Evolutionary conservation across 2,888 invertebrate species (phyloP), one percentile per base, ranked within the genome.

Genomic region (Eupithecia abbreviata): DNA sequence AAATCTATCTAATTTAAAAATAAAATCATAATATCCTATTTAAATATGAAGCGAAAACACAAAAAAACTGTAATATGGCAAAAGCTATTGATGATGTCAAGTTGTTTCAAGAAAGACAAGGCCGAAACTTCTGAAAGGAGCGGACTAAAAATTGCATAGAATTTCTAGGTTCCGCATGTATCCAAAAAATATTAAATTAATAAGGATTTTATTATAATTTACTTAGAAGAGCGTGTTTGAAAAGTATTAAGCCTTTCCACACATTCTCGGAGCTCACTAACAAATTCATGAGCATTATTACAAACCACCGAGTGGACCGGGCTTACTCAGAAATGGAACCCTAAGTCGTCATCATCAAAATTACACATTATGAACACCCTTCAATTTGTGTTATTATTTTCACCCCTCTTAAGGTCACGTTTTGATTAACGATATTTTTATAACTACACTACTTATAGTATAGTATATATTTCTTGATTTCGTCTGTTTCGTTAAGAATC

Each of bases 291-390:
- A 75, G 70, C 75, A 72, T 74, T 69, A 65, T 47, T 15, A 71
- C 42, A 73, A 66, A 45, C 71, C 47, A 75, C 70, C 13, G 2
- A 75, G 43, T 75, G 72, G 66, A 69, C 71, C 73, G 62, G 30
- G 58, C 67, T 75, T 79, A 70, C 74, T 71, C 73, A 69, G 68
- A 78, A 77, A 78, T 67, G 47, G 75, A 72, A 71, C 77, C 79
- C 76, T 49, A 73, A 73, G 71, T 71, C 76, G 71, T 70, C 79
- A 81, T 81, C 79, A 82, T 80, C 77, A 77, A 82, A 82, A 82
- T 80, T 80, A 81, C 78, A 81, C 67, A 79, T 80, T 77, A 80
- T 79, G 80, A 79, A 82, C 73, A 70, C 81, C 80, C 81, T 76
- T 76, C 77, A 79, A 79, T 73, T 76, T 62, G 75, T 78, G 78